Conservation (phyloP, 1,140 invertebrate genomes). For the Eupristina koningsbergeri region DNA sequence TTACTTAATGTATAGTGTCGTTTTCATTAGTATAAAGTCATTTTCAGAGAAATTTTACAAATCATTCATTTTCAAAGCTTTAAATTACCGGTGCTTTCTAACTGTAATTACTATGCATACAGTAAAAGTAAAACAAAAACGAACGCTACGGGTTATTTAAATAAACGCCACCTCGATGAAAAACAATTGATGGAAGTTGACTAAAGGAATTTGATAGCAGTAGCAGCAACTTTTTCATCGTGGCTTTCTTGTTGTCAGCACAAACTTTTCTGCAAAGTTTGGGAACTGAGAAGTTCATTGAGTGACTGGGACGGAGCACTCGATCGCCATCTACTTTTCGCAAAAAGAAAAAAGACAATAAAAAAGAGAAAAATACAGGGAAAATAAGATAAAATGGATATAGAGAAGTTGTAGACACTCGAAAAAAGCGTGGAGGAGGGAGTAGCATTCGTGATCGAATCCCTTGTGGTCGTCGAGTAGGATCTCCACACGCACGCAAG, state of each 20-base stretch:
- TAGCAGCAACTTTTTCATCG: no score
- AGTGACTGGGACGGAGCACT: neutral
- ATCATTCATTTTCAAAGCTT: no score
- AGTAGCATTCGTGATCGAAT: neutral
- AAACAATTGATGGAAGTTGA: neutral
- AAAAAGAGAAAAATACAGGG: neutral
- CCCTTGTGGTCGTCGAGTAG: neutral
- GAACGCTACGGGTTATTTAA: neutral
- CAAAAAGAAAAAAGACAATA: no score
- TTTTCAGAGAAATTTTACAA: no score
- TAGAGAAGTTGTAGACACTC: neutral
- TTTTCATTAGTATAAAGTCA: no score
- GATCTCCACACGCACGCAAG: neutral
- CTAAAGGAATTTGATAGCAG: neutral
- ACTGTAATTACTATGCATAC: no score
- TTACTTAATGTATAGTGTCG: no score
- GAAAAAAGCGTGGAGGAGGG: neutral
- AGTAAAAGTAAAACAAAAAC: neutral
- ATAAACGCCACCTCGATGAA: neutral
- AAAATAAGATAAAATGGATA: neutral
- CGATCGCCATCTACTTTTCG: neutral
- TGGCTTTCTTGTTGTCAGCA: no score
- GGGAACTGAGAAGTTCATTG: neutral
- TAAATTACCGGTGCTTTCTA: no score
- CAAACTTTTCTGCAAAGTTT: neutral